Percentiles rank a stretch among this genome's conserved stretches.
Conservation (phyloP, 2,888 invertebrate genomes). For the Formica aserva region DNA sequence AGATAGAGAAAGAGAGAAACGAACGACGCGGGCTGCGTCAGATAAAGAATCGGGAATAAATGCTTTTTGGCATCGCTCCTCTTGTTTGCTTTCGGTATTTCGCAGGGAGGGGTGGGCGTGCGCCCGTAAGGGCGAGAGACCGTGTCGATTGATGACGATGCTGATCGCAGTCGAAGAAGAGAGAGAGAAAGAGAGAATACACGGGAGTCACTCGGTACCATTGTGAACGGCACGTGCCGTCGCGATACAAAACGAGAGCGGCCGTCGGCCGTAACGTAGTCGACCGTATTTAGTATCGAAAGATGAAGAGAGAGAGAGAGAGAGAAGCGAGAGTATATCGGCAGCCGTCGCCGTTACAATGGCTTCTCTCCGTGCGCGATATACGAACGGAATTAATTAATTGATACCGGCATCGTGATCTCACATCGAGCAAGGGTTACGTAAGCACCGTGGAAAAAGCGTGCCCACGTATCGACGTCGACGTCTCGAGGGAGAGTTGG, state of each 20-base stretch:
- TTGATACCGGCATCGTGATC: slow-evolving; percentile 83
- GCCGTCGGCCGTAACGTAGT: slow-evolving; percentile 66
- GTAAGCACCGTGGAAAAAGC: slow-evolving; percentile 83
- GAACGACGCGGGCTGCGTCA: slow-evolving; percentile 30
- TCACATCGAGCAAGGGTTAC: slow-evolving; percentile 79
- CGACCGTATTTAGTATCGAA: slow-evolving; percentile 57
- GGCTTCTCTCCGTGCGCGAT: slow-evolving; percentile 53
- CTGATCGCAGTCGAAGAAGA: slow-evolving; percentile 63
- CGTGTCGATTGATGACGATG: slow-evolving; percentile 84
- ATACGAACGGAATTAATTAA: slow-evolving; percentile 83
- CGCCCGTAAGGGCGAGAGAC: slow-evolving; percentile 73
- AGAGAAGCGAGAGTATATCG: slow-evolving; percentile 35
- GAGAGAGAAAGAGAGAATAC: slow-evolving; percentile 37
- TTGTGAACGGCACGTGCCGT: slow-evolving; percentile 84
- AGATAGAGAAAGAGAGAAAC: slow-evolving; percentile 33
- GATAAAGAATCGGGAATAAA: slow-evolving; percentile 74
- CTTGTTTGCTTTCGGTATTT: slow-evolving; percentile 85
- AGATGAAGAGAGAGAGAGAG: slow-evolving; percentile 36
- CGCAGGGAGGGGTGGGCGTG: slow-evolving; percentile 71
- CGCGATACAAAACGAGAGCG: slow-evolving; percentile 74
- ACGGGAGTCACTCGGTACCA: slow-evolving; percentile 82
- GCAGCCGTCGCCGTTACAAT: slow-evolving; percentile 55
- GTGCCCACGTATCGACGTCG: slow-evolving; percentile 28
- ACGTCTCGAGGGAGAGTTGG: slow-evolving; percentile 22
- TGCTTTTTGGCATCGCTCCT: slow-evolving; percentile 81